Conservation (phyloP, 2,797 vertebrate species). For the Silurus lanzhouensis region DNA sequence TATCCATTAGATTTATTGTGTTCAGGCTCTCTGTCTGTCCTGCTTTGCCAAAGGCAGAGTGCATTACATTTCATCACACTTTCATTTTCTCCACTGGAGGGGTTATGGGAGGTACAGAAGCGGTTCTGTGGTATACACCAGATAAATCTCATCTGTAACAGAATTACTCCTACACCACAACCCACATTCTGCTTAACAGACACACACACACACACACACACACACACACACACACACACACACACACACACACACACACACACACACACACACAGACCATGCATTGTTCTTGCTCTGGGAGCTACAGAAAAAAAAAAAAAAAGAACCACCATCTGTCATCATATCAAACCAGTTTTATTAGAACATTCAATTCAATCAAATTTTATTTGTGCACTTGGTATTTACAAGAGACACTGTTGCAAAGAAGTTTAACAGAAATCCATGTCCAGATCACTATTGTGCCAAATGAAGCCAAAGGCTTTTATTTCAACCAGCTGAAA, state of each 20-base stretch:
- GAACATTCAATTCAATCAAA: slow-evolving; percentile 67
- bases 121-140: slow-evolving; percentile 97
- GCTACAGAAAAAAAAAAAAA: slow-evolving; percentile 78
- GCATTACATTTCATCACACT: slow-evolving; percentile 99
- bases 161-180: slow-evolving; percentile 77
- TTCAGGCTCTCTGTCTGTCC: slow-evolving; percentile 95
- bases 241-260: slow-evolving; percentile 22
- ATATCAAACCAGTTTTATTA: slow-evolving; percentile 87
- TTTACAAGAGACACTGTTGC: background rate
- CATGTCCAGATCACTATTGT: background rate
- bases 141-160: slow-evolving; percentile 99
- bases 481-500: background rate
- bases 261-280: slow-evolving; percentile 16
- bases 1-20: slow-evolving; percentile 99
- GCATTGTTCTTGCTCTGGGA: slow-evolving; percentile 68
- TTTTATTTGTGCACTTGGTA: slow-evolving; percentile 18
- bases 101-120: slow-evolving; percentile 91
- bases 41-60: slow-evolving; percentile 96
- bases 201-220: slow-evolving; percentile 27
- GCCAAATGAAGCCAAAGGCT: background rate
- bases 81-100: slow-evolving; percentile 99
- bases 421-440: slow-evolving; percentile 8
- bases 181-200: slow-evolving; percentile 12
- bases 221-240: slow-evolving; percentile 16
- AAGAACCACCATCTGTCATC: slow-evolving; percentile 96